phyloP scores from a whole-genome alignment of 2,113 vertebrate genomes.

The Hippocampus zosterae region DNA sequence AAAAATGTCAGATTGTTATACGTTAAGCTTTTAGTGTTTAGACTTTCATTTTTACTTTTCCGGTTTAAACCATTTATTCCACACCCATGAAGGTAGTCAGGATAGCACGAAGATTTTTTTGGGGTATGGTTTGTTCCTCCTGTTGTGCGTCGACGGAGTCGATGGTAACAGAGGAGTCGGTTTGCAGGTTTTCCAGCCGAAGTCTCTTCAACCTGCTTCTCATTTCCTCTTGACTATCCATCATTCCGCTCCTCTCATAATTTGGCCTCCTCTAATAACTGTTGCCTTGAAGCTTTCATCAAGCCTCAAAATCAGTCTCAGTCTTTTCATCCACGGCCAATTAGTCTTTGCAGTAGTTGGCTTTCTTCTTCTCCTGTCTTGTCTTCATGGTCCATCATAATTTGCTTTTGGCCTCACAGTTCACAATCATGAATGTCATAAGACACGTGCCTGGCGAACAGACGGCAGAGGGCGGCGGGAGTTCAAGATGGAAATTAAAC shows the following conservation, averaged over 20 bases:
- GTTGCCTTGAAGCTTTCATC: conserved; percentile 38
- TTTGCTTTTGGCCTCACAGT: conserved; percentile 16
- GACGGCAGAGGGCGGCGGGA: conserved; percentile 6
- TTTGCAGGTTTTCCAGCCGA: conserved; percentile 15
- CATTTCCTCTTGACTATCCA: conserved; percentile 20
- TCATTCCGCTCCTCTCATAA: conserved; percentile 29
- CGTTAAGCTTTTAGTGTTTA: too few relatives aligned
- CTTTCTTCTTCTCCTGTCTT: conserved; percentile 39
- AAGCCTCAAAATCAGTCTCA: conserved; percentile 26
- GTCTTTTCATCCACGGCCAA: conserved; percentile 46
- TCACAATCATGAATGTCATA: conserved; percentile 14
- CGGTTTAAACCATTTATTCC: too few relatives aligned
- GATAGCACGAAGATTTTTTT: not conserved
- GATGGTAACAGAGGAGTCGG: conserved; percentile 3
- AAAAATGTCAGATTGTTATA: too few relatives aligned
- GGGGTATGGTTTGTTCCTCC: not conserved
- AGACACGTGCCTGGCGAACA: conserved; percentile 15
- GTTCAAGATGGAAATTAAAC: conserved; percentile 52
- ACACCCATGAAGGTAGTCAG: not conserved
- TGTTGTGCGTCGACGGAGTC: not conserved
- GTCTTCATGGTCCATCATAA: conserved; percentile 46
- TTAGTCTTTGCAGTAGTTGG: conserved; percentile 44
- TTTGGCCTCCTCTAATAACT: conserved; percentile 51
- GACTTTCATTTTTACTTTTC: too few relatives aligned
- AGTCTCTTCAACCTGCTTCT: conserved; percentile 42